Conservation (phyloP, 2,888 invertebrate species). For the Calephelis perditalis region DNA sequence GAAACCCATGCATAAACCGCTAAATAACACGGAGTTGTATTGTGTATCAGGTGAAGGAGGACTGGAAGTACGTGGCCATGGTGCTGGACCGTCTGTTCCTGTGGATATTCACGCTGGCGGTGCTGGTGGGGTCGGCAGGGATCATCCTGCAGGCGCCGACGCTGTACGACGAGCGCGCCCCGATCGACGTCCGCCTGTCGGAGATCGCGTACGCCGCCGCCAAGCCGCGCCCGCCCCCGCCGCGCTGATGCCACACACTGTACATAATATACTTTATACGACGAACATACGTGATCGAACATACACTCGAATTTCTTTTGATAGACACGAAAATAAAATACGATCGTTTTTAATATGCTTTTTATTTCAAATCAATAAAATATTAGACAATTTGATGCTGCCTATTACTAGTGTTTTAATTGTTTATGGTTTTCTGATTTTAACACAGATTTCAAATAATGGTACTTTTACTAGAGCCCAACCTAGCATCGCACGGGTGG, state of each 20-base stretch:
- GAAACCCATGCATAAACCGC: no score
- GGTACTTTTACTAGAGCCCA: no score
- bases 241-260: constrained; percentile 37
- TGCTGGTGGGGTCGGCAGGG: constrained; percentile 94
- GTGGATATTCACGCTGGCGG: constrained; percentile 97
- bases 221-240: constrained; percentile 82
- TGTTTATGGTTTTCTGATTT: no score
- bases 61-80: constrained; percentile 99
- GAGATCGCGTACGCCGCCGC: constrained; percentile 94
- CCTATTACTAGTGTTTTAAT: no score
- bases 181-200: constrained; percentile 91
- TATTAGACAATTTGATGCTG: no score
- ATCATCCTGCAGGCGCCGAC: constrained; percentile 97
- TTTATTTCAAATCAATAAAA: constrained; percentile 1
- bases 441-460: no score
- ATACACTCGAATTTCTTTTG: constrained; percentile 72
- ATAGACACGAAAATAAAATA: constrained; percentile 69
- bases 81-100: constrained; percentile 97
- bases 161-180: constrained; percentile 92
- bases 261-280: constrained; percentile 54
- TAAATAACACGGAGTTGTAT: no score
- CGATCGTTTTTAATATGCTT: constrained; percentile 53
- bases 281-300: constrained; percentile 60
- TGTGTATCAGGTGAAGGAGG: constrained; percentile 89
- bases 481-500: no score